These are phyloP conservation scores for Thysanoteuthis rhombus DNA, from an alignment of 2,888 invertebrate genomes.

Conservation along the genomic window DNA sequence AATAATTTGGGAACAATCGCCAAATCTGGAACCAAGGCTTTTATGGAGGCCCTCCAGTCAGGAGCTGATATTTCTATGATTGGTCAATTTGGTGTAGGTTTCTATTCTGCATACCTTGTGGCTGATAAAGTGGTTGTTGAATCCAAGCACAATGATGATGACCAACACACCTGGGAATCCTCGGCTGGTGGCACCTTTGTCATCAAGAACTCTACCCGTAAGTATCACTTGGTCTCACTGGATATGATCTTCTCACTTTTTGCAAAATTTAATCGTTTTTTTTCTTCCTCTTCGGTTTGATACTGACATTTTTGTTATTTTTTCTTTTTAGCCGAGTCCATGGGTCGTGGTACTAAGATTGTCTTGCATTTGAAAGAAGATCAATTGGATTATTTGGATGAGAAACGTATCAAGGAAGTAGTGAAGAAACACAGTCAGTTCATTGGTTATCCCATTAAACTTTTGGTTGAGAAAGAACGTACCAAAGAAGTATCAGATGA, in stretches of 20 bases:
- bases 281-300: background rate
- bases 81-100: conserved; percentile 99
- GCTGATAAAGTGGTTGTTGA: conserved; percentile 87
- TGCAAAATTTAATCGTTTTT: background rate
- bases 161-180: conserved; percentile 98
- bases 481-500: conserved; percentile 88
- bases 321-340: conserved; percentile 34
- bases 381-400: conserved; percentile 92
- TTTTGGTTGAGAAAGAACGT: conserved; percentile 94
- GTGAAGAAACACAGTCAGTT: conserved; percentile 99
- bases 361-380: conserved; percentile 95
- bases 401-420: conserved; percentile 92
- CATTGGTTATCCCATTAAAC: conserved; percentile 94
- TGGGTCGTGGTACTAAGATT: conserved; percentile 89
- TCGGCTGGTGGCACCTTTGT: conserved; percentile 98
- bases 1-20: conserved; percentile 89
- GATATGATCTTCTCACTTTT: no score
- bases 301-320: background rate
- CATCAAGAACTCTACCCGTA: conserved; percentile 76
- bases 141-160: conserved; percentile 97
- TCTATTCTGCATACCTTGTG: conserved; percentile 97
- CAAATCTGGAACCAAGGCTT: conserved; percentile 99
- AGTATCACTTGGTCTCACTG: background rate
- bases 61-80: conserved; percentile 99
- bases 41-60: conserved; percentile 97